Evolutionary conservation across 2,797 vertebrate genomes (phyloP).

Genomic region (Tangara arthus): DNA sequence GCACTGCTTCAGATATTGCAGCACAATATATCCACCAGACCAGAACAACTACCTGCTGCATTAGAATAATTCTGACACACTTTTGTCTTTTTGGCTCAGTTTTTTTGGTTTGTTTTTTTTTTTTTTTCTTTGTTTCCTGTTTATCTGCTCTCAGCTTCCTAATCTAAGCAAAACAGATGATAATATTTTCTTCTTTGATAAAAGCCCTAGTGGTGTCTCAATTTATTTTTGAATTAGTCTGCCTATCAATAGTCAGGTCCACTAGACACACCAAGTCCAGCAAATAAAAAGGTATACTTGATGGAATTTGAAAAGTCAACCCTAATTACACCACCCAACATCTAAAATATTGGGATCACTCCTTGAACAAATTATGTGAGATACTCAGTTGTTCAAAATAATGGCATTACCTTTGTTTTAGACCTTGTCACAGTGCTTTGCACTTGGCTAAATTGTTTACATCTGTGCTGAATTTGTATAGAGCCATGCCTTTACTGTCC

Average conservation of each 20-base stretch:
- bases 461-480: background rate
- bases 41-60: constrained; percentile 42
- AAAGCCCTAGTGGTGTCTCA: background rate
- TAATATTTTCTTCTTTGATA: constrained; percentile 38
- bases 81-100: background rate
- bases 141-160: constrained; percentile 21
- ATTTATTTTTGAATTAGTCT: constrained; percentile 20
- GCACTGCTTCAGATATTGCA: constrained; percentile 2
- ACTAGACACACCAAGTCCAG: background rate
- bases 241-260: background rate
- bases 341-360: background rate
- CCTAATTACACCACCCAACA: background rate
- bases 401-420: background rate
- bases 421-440: background rate
- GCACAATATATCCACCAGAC: background rate
- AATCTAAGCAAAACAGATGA: background rate
- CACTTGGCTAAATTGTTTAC: background rate
- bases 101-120: no score
- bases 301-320: background rate
- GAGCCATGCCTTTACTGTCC: background rate
- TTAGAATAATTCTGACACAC: background rate
- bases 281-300: background rate
- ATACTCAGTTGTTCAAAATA: background rate
- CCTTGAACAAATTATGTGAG: background rate
- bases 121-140: background rate